These are phyloP conservation scores for Myotis planiceps DNA, from an alignment of 2,797 vertebrate genomes.

Conservation along the genomic window DNA sequence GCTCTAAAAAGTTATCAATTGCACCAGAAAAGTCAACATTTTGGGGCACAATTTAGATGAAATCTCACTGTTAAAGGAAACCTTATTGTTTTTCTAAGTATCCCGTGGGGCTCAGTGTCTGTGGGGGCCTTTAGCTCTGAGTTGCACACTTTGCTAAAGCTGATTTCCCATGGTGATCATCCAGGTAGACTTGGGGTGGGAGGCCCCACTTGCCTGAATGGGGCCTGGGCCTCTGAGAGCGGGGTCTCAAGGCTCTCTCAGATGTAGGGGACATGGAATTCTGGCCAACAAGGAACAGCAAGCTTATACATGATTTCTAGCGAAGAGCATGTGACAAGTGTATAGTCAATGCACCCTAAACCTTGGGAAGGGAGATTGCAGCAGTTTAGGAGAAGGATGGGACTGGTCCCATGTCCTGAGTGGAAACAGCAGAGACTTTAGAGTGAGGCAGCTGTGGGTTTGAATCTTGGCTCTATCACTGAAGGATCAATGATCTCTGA, in stretches of 20 bases:
- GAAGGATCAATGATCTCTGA: neutral
- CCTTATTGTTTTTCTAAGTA: neutral
- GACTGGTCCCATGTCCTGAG: neutral
- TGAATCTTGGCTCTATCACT: neutral
- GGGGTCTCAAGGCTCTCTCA: neutral
- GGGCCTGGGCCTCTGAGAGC: neutral
- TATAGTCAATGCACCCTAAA: neutral
- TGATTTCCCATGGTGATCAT: neutral
- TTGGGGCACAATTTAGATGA: neutral
- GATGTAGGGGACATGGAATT: neutral
- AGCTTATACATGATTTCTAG: neutral
- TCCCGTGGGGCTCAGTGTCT: neutral
- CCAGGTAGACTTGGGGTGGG: neutral
- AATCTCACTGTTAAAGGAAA: slow-evolving; percentile 16
- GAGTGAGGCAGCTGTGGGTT: neutral
- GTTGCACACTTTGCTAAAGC: neutral
- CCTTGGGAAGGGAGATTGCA: neutral
- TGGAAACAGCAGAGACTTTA: neutral
- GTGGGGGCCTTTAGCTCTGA: neutral
- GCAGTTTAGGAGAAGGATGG: neutral
- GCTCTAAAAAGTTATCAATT: neutral
- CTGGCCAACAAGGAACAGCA: neutral
- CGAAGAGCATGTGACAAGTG: neutral
- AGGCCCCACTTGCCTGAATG: neutral
- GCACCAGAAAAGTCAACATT: slow-evolving; percentile 15